A percentile compares a stretch with the other conserved stretches of the same genome.
Evolutionary conservation across 53 echinoderm and acorn worm genomes (phyloP).

Genomic region (Stichopus horrens): DNA sequence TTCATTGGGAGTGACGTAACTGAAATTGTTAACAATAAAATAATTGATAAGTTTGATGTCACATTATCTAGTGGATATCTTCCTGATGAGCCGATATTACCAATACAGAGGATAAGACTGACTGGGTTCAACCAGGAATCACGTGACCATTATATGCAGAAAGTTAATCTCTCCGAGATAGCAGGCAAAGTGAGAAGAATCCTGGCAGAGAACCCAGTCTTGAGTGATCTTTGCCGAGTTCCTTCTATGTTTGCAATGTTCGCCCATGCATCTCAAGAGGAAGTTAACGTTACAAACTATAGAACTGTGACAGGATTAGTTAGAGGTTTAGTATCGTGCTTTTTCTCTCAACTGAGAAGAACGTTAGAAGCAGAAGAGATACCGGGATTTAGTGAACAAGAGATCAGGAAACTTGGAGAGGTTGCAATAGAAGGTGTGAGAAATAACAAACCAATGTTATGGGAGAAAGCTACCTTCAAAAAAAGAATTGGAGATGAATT

Average conservation of each 20-base stretch:
- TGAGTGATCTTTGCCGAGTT: constrained; percentile 12
- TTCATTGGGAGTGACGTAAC: background rate
- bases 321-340: background rate
- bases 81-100: background rate
- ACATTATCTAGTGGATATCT: background rate
- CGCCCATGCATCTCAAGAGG: background rate
- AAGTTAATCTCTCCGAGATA: background rate
- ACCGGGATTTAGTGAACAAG: background rate
- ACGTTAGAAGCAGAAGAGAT: background rate
- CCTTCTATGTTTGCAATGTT: constrained; percentile 11
- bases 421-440: background rate
- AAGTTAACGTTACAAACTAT: background rate
- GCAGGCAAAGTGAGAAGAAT: background rate
- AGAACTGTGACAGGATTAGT: background rate
- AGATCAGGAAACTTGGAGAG: background rate
- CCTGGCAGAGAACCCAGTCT: constrained; percentile 3
- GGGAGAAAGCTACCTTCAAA: background rate
- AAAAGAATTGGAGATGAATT: background rate
- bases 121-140: constrained; percentile 8
- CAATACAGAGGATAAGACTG: background rate
- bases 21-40: background rate
- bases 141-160: background rate
- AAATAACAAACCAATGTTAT: background rate
- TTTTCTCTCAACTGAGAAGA: background rate
- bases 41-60: background rate